These are phyloP conservation scores for Gnatocerus cornutus DNA, from an alignment of 2,888 invertebrate genomes.

Conservation along the genomic window DNA sequence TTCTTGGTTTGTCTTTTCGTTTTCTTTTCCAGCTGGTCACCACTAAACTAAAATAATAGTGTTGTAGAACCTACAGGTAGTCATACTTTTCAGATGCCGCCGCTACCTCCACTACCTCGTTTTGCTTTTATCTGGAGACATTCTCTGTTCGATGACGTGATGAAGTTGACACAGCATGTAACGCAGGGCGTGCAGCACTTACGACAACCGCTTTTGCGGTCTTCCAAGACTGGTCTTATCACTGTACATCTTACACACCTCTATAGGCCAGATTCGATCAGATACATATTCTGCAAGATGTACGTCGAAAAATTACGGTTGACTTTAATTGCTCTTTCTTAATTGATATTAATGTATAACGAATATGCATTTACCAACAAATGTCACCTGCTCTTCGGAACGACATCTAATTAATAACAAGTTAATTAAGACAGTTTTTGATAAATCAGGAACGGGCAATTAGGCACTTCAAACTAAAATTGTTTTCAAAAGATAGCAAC, in stretches of 20 bases:
- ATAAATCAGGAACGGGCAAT: not conserved
- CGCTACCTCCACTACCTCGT: conserved; percentile 36
- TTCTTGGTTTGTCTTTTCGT: not conserved
- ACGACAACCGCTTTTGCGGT: conserved; percentile 45
- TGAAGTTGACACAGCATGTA: conserved; percentile 60
- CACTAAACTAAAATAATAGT: conserved; percentile 34
- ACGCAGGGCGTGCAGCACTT: conserved; percentile 46
- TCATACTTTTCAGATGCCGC: conserved; percentile 27
- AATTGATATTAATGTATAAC: conserved; percentile 44
- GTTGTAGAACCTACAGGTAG: conserved; percentile 25
- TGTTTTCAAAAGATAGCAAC: too few relatives aligned
- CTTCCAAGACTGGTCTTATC: conserved; percentile 44
- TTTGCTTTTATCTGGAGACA: conserved; percentile 48
- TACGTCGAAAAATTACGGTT: conserved; percentile 39
- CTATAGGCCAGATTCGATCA: conserved; percentile 46
- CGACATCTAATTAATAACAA: conserved; percentile 24
- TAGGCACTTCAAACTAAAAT: not conserved
- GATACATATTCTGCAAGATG: conserved; percentile 44
- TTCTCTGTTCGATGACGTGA: conserved; percentile 56
- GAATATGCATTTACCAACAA: conserved; percentile 25
- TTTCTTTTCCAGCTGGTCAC: not conserved
- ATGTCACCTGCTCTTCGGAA: conserved; percentile 43
- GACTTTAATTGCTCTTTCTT: conserved; percentile 45
- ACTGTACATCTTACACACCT: conserved; percentile 46
- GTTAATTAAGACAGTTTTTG: conserved; percentile 10